Base-by-base conservation (phyloP, 2,797 vertebrate genomes). In the Labeo calbasu region DNA sequence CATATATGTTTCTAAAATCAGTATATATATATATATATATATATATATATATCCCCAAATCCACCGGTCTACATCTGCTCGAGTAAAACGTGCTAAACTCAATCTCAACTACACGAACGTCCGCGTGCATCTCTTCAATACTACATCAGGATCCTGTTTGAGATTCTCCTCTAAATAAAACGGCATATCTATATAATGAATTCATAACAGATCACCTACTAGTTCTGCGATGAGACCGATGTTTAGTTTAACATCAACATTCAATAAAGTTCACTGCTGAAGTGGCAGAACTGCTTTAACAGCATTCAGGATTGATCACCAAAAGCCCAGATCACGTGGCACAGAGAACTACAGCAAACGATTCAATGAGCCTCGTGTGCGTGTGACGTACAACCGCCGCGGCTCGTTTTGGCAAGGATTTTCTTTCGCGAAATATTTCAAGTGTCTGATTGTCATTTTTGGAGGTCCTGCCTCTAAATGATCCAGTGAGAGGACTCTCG, bases 1-100 rank as follows among this genome's bases (percentile, higher is more conserved):
- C 61, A 14, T 86, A 10, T n/a, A 82, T 48, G 15, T 79, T 79
- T 85, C 81, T 68, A 86, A 86, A 53, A 88, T 84, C 3, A 85
- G 69, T 73, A 21, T 85, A 19, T 87, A 81, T 78, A 5, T 73
- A n/a, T 73, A 21, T 85, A 19, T n/a, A n/a, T n/a, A n/a, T n/a
- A n/a, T n/a, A n/a, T n/a, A n/a, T n/a, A n/a, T 87, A 81, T 78
- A 5, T 73, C 32, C 43, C 57, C 43, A 21, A 7, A 51, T 66
- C 13, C 69, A 63, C 14, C 46, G 6, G 28, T 59, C 23, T 51
- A 32, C 12, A 61, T 48, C 25, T 48, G 14, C 57, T 59, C 7
- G 73, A 55, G 48, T 32, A 2, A 32, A 28, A 28, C 28, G 32
- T 55, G 28, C 65, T 53, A 79, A 69, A 40, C 7, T 40, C 68